A percentile compares a stretch with the other conserved stretches of the same genome.
phyloP scores from a whole-genome alignment of 2,888 invertebrate genomes.

The Allophyes oxyacanthae region DNA sequence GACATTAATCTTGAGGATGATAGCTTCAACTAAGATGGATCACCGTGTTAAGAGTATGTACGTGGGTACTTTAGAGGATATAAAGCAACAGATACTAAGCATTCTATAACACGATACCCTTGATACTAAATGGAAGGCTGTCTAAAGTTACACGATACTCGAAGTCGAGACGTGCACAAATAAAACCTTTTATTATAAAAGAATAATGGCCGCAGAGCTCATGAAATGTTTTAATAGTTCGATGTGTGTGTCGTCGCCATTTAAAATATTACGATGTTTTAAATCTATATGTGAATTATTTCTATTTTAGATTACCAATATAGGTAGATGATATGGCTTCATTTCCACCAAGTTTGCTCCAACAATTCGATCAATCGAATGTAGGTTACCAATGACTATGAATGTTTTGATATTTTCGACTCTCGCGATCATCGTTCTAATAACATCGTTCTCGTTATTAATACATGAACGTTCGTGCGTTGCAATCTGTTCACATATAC shows the following conservation, averaged over 20 bases:
- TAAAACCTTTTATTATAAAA: conserved; percentile 34
- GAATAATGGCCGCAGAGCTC: conserved; percentile 16
- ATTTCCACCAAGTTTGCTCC: conserved; percentile 15
- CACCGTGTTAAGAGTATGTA: conserved; percentile 39
- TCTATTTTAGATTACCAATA: conserved; percentile 1
- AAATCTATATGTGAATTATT: conserved; percentile 6
- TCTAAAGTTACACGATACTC: conserved; percentile 61
- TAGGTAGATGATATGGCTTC: conserved; percentile 6
- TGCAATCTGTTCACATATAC: conserved; percentile 34
- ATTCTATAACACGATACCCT: conserved; percentile 61
- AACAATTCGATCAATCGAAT: conserved; percentile 19
- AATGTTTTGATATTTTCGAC: conserved; percentile 30
- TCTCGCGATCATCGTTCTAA: conserved; percentile 35
- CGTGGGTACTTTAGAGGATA: conserved; percentile 36
- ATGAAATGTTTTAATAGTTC: conserved; percentile 26
- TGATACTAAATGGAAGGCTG: conserved; percentile 59
- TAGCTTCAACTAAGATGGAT: conserved; percentile 56
- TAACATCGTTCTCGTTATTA: conserved; percentile 49
- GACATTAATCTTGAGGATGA: conserved; percentile 58
- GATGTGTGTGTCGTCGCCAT: conserved; percentile 5
- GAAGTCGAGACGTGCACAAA: conserved; percentile 31
- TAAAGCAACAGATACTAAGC: conserved; percentile 56
- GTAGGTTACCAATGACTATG: conserved; percentile 30
- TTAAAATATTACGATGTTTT: conserved; percentile 15
- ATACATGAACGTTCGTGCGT: conserved; percentile 47